phyloP scores from a whole-genome alignment of 2,113 vertebrate genomes.

The Pelobates fuscus region DNA sequence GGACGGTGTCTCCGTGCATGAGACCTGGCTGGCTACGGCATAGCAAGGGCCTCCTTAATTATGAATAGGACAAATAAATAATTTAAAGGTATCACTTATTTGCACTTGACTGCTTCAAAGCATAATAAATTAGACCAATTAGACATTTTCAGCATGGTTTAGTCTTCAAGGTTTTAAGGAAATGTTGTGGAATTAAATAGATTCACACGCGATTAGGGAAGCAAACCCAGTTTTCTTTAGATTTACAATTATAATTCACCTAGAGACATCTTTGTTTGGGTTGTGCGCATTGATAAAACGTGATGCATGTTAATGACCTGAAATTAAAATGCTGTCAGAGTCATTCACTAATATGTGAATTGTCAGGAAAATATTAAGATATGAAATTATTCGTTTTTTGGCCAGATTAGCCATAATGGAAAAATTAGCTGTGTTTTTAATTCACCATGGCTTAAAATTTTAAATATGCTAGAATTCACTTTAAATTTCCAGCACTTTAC shows the following conservation, averaged over 20 bases:
- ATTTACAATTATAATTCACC: not conserved
- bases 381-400: too few species aligned
- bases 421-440: too few species aligned
- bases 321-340: too few species aligned
- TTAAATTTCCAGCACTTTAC: too few species aligned
- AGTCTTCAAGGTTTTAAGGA: conserved; percentile 64
- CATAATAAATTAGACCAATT: conserved; percentile 95
- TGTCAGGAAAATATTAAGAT: too few species aligned
- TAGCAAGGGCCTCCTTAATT: conserved; percentile 81
- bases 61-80: conserved; percentile 89
- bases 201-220: conserved; percentile 24
- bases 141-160: conserved; percentile 79
- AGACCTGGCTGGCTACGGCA: conserved; percentile 59
- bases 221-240: conserved; percentile 34
- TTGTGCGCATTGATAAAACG: too few species aligned
- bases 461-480: too few species aligned
- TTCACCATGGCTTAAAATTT: too few species aligned
- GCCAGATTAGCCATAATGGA: too few species aligned
- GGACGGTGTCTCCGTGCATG: conserved; percentile 8
- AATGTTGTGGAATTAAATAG: conserved; percentile 49
- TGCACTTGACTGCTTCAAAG: conserved; percentile 83
- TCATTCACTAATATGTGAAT: too few species aligned
- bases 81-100: conserved; percentile 93
- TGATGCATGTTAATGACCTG: too few species aligned
- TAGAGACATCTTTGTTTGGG: too few species aligned